phyloP scores from a whole-genome alignment of 1,140 invertebrate species.

The Drosophila virilis region DNA sequence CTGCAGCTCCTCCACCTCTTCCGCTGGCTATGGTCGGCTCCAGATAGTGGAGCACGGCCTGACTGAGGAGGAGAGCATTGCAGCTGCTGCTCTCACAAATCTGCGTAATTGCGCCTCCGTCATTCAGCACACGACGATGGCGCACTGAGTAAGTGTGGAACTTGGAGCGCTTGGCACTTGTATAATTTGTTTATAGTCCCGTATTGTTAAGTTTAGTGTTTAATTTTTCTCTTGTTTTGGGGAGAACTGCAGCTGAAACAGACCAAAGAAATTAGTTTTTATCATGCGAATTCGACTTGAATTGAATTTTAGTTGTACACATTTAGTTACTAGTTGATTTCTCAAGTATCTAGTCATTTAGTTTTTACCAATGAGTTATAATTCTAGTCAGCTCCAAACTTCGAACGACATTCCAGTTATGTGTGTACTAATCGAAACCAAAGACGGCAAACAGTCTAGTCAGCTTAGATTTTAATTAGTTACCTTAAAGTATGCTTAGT shows the following conservation, averaged over 20 bases:
- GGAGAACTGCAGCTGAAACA: constrained; percentile 68
- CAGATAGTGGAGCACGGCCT: constrained; percentile 78
- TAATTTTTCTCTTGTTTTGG: constrained; percentile 16
- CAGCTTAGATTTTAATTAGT: constrained; percentile 29
- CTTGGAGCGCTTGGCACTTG: constrained; percentile 3
- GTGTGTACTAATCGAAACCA: constrained; percentile 21
- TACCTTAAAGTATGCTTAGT: constrained; percentile 39
- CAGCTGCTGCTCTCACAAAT: constrained; percentile 80
- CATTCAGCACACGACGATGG: constrained; percentile 84
- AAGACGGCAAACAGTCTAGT: constrained; percentile 51
- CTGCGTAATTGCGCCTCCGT: constrained; percentile 82
- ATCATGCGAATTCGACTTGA: constrained; percentile 27
- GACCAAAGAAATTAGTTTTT: constrained; percentile 74
- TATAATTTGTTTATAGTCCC: constrained; percentile 35
- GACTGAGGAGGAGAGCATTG: constrained; percentile 84
- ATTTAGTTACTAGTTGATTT: constrained; percentile 54
- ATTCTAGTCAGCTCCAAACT: constrained; percentile 68
- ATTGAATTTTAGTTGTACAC: constrained; percentile 35
- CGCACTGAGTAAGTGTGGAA: constrained; percentile 68
- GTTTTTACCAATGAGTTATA: constrained; percentile 55
- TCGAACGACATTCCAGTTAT: constrained; percentile 55
- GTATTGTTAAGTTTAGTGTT: constrained; percentile 47
- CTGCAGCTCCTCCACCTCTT: constrained; percentile 64
- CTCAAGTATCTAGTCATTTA: constrained; percentile 46
- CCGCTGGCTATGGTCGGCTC: constrained; percentile 66